Conservation (phyloP, 1,140 invertebrate genomes). For the Cherax destructor region DNA sequence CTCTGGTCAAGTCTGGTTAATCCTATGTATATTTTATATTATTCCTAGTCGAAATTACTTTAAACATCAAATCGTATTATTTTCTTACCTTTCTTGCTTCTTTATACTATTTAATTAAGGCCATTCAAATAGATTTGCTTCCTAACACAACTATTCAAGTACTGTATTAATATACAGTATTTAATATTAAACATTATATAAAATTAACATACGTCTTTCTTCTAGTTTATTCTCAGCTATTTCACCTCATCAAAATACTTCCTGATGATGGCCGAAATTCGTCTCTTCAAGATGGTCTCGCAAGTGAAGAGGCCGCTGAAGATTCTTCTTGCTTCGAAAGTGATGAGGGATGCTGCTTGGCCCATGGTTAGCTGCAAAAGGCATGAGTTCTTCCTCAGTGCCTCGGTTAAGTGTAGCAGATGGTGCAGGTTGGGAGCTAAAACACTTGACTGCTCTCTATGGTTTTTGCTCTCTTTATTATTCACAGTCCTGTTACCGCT, state of each 20-base stretch:
- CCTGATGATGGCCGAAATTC: constrained; percentile 20
- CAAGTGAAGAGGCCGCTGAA: constrained; percentile 26
- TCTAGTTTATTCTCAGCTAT: no score
- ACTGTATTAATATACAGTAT: no score
- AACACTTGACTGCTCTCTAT: not conserved
- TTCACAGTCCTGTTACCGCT: not conserved
- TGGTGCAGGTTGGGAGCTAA: constrained; percentile 61
- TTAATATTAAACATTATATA: no score
- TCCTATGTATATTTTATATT: no score
- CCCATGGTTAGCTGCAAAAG: constrained; percentile 47
- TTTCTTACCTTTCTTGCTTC: no score
- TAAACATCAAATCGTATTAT: no score
- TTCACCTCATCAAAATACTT: constrained; percentile 53
- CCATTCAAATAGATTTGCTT: no score
- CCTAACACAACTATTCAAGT: no score
- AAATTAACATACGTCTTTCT: no score
- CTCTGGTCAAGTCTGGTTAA: no score
- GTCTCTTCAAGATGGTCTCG: constrained; percentile 5
- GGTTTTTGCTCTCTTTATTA: not conserved
- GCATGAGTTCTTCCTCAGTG: constrained; percentile 45
- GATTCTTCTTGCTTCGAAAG: constrained; percentile 40
- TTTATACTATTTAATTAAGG: no score
- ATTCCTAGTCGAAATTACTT: no score
- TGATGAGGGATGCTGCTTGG: constrained; percentile 46
- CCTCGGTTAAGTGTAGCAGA: constrained; percentile 54